Percentiles rank a stretch among this genome's conserved stretches.
Evolutionary conservation across 2,113 vertebrate species (phyloP).

Genomic region (Taxidea taxus): DNA sequence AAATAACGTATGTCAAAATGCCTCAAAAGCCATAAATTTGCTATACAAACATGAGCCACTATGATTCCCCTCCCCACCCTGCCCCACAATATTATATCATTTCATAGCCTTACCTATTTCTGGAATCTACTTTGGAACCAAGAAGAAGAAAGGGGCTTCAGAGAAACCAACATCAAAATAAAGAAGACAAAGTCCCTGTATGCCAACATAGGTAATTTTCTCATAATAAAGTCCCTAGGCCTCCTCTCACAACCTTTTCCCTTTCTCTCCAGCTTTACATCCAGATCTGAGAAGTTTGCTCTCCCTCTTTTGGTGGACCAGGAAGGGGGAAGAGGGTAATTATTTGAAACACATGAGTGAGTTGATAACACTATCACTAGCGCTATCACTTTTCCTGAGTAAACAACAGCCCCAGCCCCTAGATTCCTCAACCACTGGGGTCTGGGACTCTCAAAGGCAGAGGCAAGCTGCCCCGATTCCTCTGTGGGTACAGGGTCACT

Average conservation of each 20-base stretch:
- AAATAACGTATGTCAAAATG: background rate
- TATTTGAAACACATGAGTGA: background rate
- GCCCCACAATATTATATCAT: background rate
- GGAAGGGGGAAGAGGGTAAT: background rate
- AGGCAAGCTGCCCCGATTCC: background rate
- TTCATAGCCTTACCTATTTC: background rate
- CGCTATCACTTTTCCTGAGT: background rate
- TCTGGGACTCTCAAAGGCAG: background rate
- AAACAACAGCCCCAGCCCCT: background rate
- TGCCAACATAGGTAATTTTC: background rate
- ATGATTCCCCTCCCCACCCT: rapidly evolving
- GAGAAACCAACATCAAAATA: background rate
- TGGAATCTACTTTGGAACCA: conserved; percentile 13
- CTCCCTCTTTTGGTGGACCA: background rate
- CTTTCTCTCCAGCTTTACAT: background rate
- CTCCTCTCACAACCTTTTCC: background rate
- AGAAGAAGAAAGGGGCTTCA: background rate
- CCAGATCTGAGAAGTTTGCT: background rate
- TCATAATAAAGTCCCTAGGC: background rate
- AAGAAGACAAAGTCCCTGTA: background rate
- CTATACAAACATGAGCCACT: background rate
- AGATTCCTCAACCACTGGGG: background rate
- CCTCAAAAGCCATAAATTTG: background rate
- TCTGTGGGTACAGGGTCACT: rapidly evolving
- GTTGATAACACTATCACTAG: background rate